A percentile compares a stretch with the other conserved stretches of the same genome.
Evolutionary conservation across 2,113 vertebrate genomes (phyloP).

Genomic region (Sclerurus mexicanus): DNA sequence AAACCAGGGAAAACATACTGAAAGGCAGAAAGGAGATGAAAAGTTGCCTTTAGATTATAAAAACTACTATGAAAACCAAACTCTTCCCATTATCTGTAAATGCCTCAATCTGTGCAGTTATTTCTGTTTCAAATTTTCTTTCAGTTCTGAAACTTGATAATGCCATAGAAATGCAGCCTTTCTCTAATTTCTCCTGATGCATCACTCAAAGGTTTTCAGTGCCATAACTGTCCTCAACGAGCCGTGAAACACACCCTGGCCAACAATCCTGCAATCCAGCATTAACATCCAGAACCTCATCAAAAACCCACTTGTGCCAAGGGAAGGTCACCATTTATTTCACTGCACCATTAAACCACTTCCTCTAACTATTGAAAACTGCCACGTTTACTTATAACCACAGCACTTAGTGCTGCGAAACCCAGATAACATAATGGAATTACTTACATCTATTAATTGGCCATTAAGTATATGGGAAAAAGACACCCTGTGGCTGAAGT

Average conservation of each 20-base stretch:
- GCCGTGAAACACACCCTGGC: background rate
- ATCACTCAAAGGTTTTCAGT: background rate
- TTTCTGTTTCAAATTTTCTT: background rate
- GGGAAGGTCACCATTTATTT: background rate
- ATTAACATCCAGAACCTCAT: background rate
- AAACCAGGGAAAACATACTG: background rate
- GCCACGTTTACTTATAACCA: constrained; percentile 1
- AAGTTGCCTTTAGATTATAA: background rate
- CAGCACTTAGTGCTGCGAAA: background rate
- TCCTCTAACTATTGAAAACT: background rate
- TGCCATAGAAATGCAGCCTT: background rate
- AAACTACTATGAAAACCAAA: background rate
- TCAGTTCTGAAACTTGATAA: background rate
- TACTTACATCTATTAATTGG: background rate
- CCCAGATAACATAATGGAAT: background rate
- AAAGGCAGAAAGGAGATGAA: background rate
- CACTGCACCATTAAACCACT: background rate
- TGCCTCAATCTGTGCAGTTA: background rate
- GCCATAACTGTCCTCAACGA: background rate
- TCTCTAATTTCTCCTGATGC: background rate
- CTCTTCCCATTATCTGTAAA: background rate
- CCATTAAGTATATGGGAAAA: background rate
- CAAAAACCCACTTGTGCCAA: background rate
- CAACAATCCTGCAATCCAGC: background rate
- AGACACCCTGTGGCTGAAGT: background rate